Conservation (phyloP, 2,797 vertebrate species). For the Salarias fasciatus region DNA sequence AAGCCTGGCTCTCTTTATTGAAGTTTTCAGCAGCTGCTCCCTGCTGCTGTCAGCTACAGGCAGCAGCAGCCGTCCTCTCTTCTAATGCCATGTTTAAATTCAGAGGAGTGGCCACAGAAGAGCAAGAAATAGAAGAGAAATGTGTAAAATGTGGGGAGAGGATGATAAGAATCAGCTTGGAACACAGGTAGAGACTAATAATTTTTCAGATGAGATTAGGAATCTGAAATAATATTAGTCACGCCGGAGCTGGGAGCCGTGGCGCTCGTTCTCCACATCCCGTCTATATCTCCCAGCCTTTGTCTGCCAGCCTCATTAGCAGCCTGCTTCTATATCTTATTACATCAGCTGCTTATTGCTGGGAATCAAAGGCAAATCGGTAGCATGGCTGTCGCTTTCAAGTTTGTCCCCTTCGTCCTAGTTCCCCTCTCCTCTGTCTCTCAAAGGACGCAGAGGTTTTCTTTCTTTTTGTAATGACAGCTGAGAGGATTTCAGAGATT, state of each 20-base stretch:
- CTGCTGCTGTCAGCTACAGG: background rate
- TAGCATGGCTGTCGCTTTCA: constrained; percentile 57
- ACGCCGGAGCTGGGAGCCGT: constrained; percentile 25
- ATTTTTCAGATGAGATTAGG: constrained; percentile 56
- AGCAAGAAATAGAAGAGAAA: constrained; percentile 12
- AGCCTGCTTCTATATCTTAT: constrained; percentile 56
- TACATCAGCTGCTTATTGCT: constrained; percentile 64
- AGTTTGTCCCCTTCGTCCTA: constrained; percentile 61
- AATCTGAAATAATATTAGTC: constrained; percentile 53
- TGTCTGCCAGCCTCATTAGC: constrained; percentile 66
- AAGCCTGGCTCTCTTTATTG: background rate
- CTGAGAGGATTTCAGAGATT: constrained; percentile 70
- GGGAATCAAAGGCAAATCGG: constrained; percentile 65
- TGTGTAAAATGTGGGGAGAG: constrained; percentile 11
- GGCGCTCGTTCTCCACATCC: constrained; percentile 31
- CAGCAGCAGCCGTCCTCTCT: constrained; percentile 7
- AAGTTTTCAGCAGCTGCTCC: constrained; percentile 1
- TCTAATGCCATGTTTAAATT: constrained; percentile 10
- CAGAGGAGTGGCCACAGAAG: constrained; percentile 3
- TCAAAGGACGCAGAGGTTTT: constrained; percentile 41
- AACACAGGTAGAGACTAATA: constrained; percentile 39
- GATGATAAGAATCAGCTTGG: constrained; percentile 25
- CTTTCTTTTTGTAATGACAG: constrained; percentile 57
- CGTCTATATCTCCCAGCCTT: constrained; percentile 38
- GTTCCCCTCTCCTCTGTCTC: constrained; percentile 27